Evolutionary conservation across 2,113 vertebrate genomes (phyloP).

Genomic region (Albula goreensis): DNA sequence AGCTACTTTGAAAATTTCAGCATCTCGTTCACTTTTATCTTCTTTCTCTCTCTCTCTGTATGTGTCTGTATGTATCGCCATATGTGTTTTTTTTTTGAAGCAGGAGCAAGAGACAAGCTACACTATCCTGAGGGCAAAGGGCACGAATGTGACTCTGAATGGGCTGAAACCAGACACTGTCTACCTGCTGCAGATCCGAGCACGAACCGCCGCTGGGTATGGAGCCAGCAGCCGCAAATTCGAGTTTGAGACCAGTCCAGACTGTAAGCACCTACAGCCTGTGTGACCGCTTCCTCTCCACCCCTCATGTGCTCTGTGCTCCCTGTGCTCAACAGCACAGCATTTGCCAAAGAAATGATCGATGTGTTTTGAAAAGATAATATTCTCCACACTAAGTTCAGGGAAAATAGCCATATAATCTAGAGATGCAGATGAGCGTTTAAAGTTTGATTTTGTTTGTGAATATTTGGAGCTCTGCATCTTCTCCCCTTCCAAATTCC

Average conservation of each 20-base stretch:
- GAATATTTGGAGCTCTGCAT: no score
- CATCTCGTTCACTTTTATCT: not conserved
- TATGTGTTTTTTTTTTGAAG: constrained; percentile 66
- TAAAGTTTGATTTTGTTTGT: no score
- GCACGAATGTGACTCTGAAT: constrained; percentile 90
- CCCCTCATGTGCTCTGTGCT: not conserved
- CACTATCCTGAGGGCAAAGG: constrained; percentile 90
- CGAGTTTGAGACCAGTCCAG: constrained; percentile 95
- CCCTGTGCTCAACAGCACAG: not conserved
- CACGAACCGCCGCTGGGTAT: constrained; percentile 93
- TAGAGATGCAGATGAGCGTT: no score
- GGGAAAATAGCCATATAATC: no score
- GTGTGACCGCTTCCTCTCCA: not conserved
- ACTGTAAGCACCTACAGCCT: constrained; percentile 78
- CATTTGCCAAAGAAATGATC: not conserved
- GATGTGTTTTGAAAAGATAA: no score
- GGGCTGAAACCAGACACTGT: constrained; percentile 92
- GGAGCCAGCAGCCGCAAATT: constrained; percentile 92
- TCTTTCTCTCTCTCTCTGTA: not conserved
- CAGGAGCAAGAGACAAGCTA: constrained; percentile 99
- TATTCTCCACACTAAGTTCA: no score
- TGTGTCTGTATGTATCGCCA: not conserved
- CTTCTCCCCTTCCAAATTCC: no score
- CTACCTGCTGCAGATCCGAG: constrained; percentile 94
- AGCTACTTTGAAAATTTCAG: no score